Base-by-base conservation (phyloP, 2,888 invertebrate genomes). In the Miltochrista miniata region DNA sequence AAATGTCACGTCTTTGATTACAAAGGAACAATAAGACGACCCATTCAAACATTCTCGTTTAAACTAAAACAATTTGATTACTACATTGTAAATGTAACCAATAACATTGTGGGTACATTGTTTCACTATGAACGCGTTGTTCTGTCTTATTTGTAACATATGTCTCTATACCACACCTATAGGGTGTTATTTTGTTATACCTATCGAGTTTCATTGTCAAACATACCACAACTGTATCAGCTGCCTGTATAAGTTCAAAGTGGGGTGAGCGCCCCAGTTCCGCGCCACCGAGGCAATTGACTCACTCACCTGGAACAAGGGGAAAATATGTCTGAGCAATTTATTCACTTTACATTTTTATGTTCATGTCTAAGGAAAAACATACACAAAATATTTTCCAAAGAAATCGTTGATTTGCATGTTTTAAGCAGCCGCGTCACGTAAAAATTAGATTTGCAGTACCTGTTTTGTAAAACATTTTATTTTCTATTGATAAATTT, bases 261-360 rank as follows among this genome's bases (percentile, higher is more conserved):
- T 69, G 67, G 76, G 76, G 80, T 75, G 61, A 63, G 57, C 64
- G 71, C 70, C 71, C 80, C 74, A 62, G 63, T 74, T 58, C 71
- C 72, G 70, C 70, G 73, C 70, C 69, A 59, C 64, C 54, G 61
- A 55, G 59, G 59, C 68, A 64, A 70, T 72, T 70, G 76, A 77
- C 65, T 81, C 83, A 76, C 83, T 85, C 81, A 84, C 85, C 81
- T 85, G 84, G 52, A 84, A 84, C 83, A 83, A 82, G 75, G 71
- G 73, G 69, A 64, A 64, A 75, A 76, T 70, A 70, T 72, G 68
- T 65, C 61, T 66, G 57, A 54, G 42, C 69, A 64, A 71, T 72
- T 70, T 73, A 71, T 69, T 59, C 58, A 61, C 56, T 74, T 74
- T 69, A 67, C 70, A 72, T 72, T 69, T 72, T 71, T 66, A 72